Base-by-base conservation (phyloP, 2,113 vertebrate genomes). In the Xiphophorus maculatus region DNA sequence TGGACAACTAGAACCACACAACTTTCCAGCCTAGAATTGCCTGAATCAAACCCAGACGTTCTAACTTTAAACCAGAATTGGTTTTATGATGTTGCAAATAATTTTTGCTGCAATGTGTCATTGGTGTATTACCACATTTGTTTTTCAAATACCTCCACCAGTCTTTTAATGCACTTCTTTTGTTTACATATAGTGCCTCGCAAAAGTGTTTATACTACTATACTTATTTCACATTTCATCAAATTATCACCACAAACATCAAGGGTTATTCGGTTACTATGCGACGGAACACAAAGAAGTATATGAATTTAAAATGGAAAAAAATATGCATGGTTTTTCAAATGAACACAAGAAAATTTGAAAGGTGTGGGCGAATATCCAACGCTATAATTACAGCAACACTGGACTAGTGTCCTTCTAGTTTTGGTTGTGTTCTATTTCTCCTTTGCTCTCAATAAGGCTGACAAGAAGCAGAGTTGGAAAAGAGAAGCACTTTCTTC, bases 31-130 rank as follows among this genome's bases (percentile, higher is more conserved):
- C 74, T 48, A 1, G 32, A n/a, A 28, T 66, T 68, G 58, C 28
- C 35, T 80, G 66, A 73, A n/a, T 60, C 28, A 51, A 76, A 89
- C 25, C 28, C 54, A 70, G 70, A 58, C 25, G 58, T 11, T 63
- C 58, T 63, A 69, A 62, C 7, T 69, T 60, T 71, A 48, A 27
- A 44, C 28, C 12, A 17, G 27, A 27, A 10, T 54, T 51, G 6
- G 54, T 74, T 33, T 73, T 40, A 62, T 32, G 15, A 30, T 48
- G 40, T 14, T 33, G 12, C 40, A 64, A 11, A 51, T 65, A 19
- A 19, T 5, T 17, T 48, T 19, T 15, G 5, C 6, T 48, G 44
- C 44, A 48, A 48, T n/a, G 22, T 54, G 19, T 54, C 51, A 8
- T 54, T 58, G 0, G 0, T 37, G 35, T 58, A 25, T 9, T 22